Conservation (phyloP, 2,797 vertebrate species). For the Psittacula echo region DNA sequence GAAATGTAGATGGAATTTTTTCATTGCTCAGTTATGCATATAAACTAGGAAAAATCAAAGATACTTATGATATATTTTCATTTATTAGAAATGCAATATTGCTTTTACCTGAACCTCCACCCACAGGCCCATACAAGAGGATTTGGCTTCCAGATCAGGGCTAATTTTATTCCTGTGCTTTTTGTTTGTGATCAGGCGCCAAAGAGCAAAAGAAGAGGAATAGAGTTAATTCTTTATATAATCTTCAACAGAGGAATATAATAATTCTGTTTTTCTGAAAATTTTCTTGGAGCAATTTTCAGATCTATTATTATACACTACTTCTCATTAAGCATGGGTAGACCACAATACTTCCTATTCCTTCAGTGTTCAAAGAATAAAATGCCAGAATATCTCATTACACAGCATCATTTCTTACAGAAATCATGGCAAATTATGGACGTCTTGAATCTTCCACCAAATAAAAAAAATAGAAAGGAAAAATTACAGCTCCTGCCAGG, state of each 20-base stretch:
- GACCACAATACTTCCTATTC: not conserved
- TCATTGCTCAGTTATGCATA: not conserved
- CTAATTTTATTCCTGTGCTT: not conserved
- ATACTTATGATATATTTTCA: not conserved
- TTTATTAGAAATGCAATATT: not conserved
- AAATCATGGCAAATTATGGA: conserved; percentile 14
- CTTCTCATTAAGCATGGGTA: not conserved
- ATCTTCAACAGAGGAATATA: not conserved
- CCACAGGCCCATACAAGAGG: accelerated
- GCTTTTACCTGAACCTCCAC: not conserved
- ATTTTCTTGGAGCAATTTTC: not conserved
- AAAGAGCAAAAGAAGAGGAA: not conserved
- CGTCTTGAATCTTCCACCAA: not conserved
- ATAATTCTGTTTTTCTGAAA: not conserved
- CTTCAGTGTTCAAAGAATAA: not conserved
- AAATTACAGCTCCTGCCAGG: not conserved
- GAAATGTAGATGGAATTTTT: not conserved
- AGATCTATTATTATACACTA: not conserved
- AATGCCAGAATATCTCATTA: not conserved
- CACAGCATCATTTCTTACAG: not conserved
- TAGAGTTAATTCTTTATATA: not conserved
- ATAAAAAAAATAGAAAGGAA: not conserved
- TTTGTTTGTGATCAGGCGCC: not conserved
- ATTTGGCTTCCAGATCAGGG: not conserved
- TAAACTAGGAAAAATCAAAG: not conserved